These are phyloP conservation scores for Drosophila kanekoi DNA, from an alignment of 2,888 invertebrate genomes.

Conservation along the genomic window DNA sequence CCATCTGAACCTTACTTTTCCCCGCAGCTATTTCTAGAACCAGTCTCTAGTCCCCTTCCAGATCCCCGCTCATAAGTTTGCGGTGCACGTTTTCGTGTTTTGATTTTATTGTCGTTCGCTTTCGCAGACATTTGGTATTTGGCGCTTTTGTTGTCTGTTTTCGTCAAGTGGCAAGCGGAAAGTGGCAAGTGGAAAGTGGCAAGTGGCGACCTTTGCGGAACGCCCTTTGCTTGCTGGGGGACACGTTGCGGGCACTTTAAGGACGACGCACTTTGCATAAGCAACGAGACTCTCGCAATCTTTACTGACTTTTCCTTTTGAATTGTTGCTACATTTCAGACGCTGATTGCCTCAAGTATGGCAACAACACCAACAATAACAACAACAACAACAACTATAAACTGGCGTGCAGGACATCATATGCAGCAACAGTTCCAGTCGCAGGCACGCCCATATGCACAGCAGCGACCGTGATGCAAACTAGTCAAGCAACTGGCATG, in stretches of 20 bases:
- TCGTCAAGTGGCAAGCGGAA: conserved; percentile 31
- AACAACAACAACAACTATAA: conserved; percentile 54
- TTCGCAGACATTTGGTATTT: conserved; percentile 34
- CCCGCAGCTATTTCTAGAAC: neutral
- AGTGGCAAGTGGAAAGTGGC: conserved; percentile 10
- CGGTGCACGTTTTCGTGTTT: conserved; percentile 59
- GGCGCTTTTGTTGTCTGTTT: conserved; percentile 25
- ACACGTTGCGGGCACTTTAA: conserved; percentile 75
- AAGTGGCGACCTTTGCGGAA: conserved; percentile 44
- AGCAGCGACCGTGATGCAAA: conserved; percentile 41
- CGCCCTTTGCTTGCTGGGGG: conserved; percentile 19
- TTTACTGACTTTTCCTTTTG: conserved; percentile 56
- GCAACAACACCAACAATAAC: conserved; percentile 51
- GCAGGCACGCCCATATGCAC: conserved; percentile 28
- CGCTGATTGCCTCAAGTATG: conserved; percentile 67
- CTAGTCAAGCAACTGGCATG: conserved; percentile 53
- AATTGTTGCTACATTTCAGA: conserved; percentile 61
- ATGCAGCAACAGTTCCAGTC: conserved; percentile 19
- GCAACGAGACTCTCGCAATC: conserved; percentile 38
- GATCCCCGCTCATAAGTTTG: conserved; percentile 43
- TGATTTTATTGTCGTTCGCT: conserved; percentile 62
- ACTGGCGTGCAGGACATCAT: conserved; percentile 35
- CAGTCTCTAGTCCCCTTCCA: neutral
- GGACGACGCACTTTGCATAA: conserved; percentile 69
- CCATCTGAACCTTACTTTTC: neutral